Base-by-base conservation (phyloP, 2,888 invertebrate genomes). In the Torymus texanus region DNA sequence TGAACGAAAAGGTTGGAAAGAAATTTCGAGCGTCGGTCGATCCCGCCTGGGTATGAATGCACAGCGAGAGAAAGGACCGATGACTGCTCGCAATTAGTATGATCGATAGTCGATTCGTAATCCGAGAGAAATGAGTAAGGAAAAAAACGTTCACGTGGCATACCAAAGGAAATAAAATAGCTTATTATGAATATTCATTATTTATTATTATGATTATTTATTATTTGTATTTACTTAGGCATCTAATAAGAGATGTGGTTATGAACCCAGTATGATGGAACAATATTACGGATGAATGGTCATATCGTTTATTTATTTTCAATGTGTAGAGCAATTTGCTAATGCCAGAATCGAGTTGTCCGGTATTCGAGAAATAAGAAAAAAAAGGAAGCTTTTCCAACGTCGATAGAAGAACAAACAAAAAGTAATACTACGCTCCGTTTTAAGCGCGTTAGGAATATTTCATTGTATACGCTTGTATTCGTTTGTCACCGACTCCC, bases 321-420 rank as follows among this genome's bases (percentile, higher is more conserved):
- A 79, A 81, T 68, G 80, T 78, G 74, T 83, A 82, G 75, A 77
- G 75, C 67, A 80, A 83, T 75, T 82, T 86, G 85, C 85, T 72
- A 84, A 85, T 87, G 88, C 84, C 87, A 87, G 85, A 86, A 86
- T 88, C 85, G 86, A 85, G 85, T 83, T 84, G 83, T 74, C 8
- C 82, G 68, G 59, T 18, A 50, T 68, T 18, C 24, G 41, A 58
- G 8, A 55, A 53, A 18, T 8, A 18, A 41, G 56, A 67, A 59
- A 65, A n/a, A 59, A 24, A 29, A 24, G 14, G 13, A 62, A 24
- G 24, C 13, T 13, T 62, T 14, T 62, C 4, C 29, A 59, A 5
- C 11, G 18, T 59, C n/a, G 59, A 59, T 41, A 59, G 16, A 67
- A 68, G 16, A 63, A 63, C n/a, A 56, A 70, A 58, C 12, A 56